Evolutionary conservation across 2,113 vertebrate species (phyloP).

Genomic region (Polypterus senegalus): DNA sequence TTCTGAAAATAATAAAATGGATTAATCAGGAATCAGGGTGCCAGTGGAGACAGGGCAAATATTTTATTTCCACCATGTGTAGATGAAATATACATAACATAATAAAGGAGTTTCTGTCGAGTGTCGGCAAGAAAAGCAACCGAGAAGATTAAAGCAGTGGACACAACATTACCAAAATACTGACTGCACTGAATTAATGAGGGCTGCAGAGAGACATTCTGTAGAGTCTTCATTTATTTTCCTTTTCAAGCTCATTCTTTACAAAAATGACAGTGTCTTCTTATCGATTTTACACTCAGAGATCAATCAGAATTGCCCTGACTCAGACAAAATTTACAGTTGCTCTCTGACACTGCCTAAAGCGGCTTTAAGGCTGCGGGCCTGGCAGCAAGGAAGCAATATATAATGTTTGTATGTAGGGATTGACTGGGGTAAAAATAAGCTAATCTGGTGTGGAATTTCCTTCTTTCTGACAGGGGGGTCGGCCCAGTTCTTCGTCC

Average conservation of each 20-base stretch:
- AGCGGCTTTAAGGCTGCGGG: conserved; percentile 59
- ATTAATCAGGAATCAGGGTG: conserved; percentile 68
- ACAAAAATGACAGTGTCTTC: conserved; percentile 98
- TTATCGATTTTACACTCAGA: conserved; percentile 97
- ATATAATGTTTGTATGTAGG: conserved; percentile 68
- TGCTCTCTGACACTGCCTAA: conserved; percentile 54
- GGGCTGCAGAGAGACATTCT: conserved; percentile 69
- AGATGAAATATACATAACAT: conserved; percentile 74
- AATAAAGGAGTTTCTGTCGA: conserved; percentile 60
- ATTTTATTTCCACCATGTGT: conserved; percentile 51
- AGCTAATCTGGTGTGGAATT: conserved; percentile 87
- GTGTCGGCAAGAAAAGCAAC: conserved; percentile 58
- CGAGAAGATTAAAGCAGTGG: conserved; percentile 78
- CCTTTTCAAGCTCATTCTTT: conserved; percentile 90
- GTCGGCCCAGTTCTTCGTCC: conserved; percentile 51
- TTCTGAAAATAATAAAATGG: conserved; percentile 79
- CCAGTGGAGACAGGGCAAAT: conserved; percentile 48
- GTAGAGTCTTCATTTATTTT: conserved; percentile 97
- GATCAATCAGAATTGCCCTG: conserved; percentile 97
- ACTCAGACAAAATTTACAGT: conserved; percentile 93
- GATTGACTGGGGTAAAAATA: conserved; percentile 77
- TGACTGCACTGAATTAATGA: conserved; percentile 85
- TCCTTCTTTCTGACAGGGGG: conserved; percentile 75
- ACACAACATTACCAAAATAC: conserved; percentile 77
- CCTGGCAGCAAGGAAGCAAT: conserved; percentile 64